Conservation (phyloP, 2,113 vertebrate species). For the Chitala chitala region DNA sequence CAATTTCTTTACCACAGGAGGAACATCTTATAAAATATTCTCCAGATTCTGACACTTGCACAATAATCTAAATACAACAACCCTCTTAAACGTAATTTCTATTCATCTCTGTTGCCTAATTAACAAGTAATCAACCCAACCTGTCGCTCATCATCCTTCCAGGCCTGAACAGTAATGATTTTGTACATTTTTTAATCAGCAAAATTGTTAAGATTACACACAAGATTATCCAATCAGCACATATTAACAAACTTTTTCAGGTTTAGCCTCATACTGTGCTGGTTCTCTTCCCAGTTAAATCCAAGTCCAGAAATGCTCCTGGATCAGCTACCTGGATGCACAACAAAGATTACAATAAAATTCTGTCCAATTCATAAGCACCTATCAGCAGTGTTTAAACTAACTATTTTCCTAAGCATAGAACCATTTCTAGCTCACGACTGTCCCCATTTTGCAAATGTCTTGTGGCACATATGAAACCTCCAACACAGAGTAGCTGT, state of each 20-base stretch:
- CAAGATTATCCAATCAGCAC: slow-evolving; percentile 19
- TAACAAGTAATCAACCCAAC: slow-evolving; percentile 17
- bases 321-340: too few species aligned
- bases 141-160: slow-evolving; percentile 13
- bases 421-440: too few species aligned
- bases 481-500: too few species aligned
- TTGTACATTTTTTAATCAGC: slow-evolving; percentile 21
- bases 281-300: neutral
- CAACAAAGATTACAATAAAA: too few species aligned
- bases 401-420: too few species aligned
- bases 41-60: slow-evolving; percentile 2
- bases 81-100: slow-evolving; percentile 12
- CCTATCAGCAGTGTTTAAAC: too few species aligned
- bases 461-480: too few species aligned
- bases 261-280: neutral
- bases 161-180: slow-evolving; percentile 9
- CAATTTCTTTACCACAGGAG: neutral
- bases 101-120: slow-evolving; percentile 21
- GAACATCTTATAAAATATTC: neutral
- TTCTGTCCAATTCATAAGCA: too few species aligned
- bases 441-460: too few species aligned
- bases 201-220: slow-evolving; percentile 20
- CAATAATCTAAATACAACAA: slow-evolving; percentile 13
- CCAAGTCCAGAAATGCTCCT: neutral
- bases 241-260: slow-evolving; percentile 6